Percentiles rank a stretch among this genome's conserved stretches.
These are phyloP conservation scores for Sebastes fasciatus DNA, from an alignment of 2,113 vertebrate species.

Conservation along the genomic window DNA sequence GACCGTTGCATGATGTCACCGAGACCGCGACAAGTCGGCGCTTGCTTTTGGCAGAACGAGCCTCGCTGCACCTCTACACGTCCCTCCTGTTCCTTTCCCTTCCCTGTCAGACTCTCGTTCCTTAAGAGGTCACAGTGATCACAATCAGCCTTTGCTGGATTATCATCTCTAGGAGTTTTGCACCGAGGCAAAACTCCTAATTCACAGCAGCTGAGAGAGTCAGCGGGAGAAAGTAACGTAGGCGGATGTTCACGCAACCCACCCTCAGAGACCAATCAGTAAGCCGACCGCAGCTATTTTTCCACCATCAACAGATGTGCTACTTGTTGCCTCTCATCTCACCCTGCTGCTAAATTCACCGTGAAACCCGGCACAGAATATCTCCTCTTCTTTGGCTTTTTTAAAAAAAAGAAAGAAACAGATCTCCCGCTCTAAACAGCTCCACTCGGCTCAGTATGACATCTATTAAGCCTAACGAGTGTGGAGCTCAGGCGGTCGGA, in stretches of 20 bases:
- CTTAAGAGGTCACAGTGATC: slow-evolving; percentile 19
- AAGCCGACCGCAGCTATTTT: slow-evolving; percentile 29
- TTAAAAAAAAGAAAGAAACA: neutral
- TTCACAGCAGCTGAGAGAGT: slow-evolving; percentile 15
- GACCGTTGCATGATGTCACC: slow-evolving; percentile 42
- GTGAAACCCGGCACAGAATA: slow-evolving; percentile 37
- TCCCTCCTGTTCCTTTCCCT: slow-evolving; percentile 4
- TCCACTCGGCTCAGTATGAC: slow-evolving; percentile 47
- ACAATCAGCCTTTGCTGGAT: slow-evolving; percentile 6
- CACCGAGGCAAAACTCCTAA: neutral
- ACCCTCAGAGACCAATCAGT: slow-evolving; percentile 48
- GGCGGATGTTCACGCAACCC: slow-evolving; percentile 19
- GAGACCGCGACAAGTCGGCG: slow-evolving; percentile 16
- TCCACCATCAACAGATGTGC: slow-evolving; percentile 64
- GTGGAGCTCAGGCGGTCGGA: slow-evolving; percentile 59
- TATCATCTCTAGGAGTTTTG: slow-evolving; percentile 3
- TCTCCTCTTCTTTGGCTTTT: slow-evolving; percentile 32
- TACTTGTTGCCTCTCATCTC: slow-evolving; percentile 62
- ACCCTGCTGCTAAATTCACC: slow-evolving; percentile 41
- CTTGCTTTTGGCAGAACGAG: slow-evolving; percentile 43
- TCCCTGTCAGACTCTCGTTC: neutral
- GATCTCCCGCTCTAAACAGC: slow-evolving; percentile 28
- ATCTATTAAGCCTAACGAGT: slow-evolving; percentile 70
- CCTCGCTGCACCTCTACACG: slow-evolving; percentile 36
- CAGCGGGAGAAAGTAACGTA: slow-evolving; percentile 9